Conservation (phyloP, 1,140 invertebrate species). For the Drosophila eugracilis region DNA sequence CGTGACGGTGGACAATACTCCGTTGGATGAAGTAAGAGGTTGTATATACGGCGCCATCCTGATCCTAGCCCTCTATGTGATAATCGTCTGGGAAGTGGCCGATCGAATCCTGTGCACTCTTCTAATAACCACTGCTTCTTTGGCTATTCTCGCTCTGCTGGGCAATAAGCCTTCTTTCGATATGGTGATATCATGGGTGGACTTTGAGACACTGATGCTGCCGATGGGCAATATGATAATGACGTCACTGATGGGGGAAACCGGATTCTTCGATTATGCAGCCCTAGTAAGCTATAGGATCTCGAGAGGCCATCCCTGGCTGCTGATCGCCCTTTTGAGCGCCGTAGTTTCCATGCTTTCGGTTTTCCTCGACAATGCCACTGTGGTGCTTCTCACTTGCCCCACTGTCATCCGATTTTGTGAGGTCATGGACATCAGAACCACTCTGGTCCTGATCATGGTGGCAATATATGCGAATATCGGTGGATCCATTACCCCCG, state of each 20-base stretch:
- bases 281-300: slow-evolving; percentile 87
- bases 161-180: slow-evolving; percentile 89
- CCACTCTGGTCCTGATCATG: slow-evolving; percentile 90
- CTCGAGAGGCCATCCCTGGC: slow-evolving; percentile 92
- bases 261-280: slow-evolving; percentile 94
- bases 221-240: slow-evolving; percentile 96
- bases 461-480: slow-evolving; percentile 94
- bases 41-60: slow-evolving; percentile 89
- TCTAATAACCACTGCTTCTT: slow-evolving; percentile 88
- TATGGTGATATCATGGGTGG: slow-evolving; percentile 92
- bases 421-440: slow-evolving; percentile 93
- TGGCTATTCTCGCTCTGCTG: slow-evolving; percentile 89
- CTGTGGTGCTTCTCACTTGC: slow-evolving; percentile 93
- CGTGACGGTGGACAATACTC: slow-evolving; percentile 7
- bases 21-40: slow-evolving; percentile 73
- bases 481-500: slow-evolving; percentile 92
- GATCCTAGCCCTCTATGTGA: slow-evolving; percentile 89
- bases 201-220: slow-evolving; percentile 92
- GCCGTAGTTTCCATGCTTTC: slow-evolving; percentile 91
- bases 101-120: slow-evolving; percentile 92
- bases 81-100: slow-evolving; percentile 93
- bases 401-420: slow-evolving; percentile 94
- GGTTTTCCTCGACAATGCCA: slow-evolving; percentile 94
- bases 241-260: slow-evolving; percentile 92
- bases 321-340: slow-evolving; percentile 91